Evolutionary conservation across 2,888 invertebrate species (phyloP).

Genomic region (Helleia helle): DNA sequence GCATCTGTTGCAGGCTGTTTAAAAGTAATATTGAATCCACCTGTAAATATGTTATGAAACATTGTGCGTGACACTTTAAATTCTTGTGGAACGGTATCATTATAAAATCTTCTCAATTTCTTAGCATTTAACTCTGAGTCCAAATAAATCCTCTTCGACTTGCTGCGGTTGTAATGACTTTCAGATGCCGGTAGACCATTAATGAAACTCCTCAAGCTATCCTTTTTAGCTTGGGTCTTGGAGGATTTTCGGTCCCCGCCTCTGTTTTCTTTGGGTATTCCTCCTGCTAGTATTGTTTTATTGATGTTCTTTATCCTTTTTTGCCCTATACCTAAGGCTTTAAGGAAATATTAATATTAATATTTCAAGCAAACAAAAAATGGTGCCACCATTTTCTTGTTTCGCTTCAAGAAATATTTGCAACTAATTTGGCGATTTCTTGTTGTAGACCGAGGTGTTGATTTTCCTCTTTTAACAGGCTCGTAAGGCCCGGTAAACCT

Average conservation of each 20-base stretch:
- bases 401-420: too few relatives aligned
- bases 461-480: too few relatives aligned
- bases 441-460: too few relatives aligned
- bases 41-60: constrained; percentile 19
- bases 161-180: constrained; percentile 26
- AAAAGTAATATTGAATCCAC: constrained; percentile 28
- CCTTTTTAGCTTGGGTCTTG: constrained; percentile 23
- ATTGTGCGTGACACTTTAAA: constrained; percentile 18
- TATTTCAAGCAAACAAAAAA: too few relatives aligned
- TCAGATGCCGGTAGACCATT: constrained; percentile 23
- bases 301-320: too few relatives aligned
- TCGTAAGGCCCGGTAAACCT: too few relatives aligned
- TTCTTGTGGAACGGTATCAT: constrained; percentile 19
- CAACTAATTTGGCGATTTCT: too few relatives aligned
- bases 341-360: too few relatives aligned
- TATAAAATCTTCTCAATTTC: constrained; percentile 26
- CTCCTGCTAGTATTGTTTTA: constrained; percentile 13
- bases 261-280: constrained; percentile 20
- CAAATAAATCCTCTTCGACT: constrained; percentile 25
- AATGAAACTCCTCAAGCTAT: constrained; percentile 22
- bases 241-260: constrained; percentile 21
- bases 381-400: too few relatives aligned
- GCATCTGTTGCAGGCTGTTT: constrained; percentile 24
- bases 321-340: too few relatives aligned
- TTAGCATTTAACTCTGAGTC: constrained; percentile 20